These are phyloP conservation scores for Trachops cirrhosus DNA, from an alignment of 2,797 vertebrate species.

Conservation along the genomic window DNA sequence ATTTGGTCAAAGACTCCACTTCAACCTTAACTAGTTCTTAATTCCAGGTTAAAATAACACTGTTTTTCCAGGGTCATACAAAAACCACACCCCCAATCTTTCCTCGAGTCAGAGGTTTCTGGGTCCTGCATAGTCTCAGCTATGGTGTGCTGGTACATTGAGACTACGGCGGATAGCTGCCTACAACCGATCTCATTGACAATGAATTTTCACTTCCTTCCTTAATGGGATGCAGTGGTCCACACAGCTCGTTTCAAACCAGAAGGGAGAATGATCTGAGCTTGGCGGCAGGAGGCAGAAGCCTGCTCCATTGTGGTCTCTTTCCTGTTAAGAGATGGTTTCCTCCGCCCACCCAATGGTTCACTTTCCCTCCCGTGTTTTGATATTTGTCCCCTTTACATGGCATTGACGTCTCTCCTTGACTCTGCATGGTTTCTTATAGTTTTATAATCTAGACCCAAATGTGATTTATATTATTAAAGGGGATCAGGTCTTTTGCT, in stretches of 20 bases:
- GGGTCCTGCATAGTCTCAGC: background rate
- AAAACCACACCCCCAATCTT: background rate
- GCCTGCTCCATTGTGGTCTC: background rate
- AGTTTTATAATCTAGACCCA: constrained; percentile 11
- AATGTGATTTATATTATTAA: constrained; percentile 27
- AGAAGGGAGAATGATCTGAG: background rate
- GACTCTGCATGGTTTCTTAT: background rate
- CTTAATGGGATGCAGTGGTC: background rate
- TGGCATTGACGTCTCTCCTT: background rate
- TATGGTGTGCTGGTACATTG: background rate
- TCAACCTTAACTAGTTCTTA: background rate
- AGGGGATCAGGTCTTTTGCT: background rate
- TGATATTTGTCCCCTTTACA: constrained; percentile 30
- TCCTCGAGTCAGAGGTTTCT: background rate
- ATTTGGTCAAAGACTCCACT: background rate
- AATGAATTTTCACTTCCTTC: background rate
- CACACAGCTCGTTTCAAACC: background rate
- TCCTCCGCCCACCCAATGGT: background rate
- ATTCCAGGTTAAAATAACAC: background rate
- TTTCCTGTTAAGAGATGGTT: background rate
- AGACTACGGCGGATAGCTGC: background rate
- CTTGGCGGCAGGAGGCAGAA: background rate
- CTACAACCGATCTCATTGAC: background rate
- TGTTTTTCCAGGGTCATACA: background rate
- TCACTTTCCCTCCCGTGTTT: background rate